Base-by-base conservation (phyloP, 2,888 invertebrate species). In the Steromphala cineraria region DNA sequence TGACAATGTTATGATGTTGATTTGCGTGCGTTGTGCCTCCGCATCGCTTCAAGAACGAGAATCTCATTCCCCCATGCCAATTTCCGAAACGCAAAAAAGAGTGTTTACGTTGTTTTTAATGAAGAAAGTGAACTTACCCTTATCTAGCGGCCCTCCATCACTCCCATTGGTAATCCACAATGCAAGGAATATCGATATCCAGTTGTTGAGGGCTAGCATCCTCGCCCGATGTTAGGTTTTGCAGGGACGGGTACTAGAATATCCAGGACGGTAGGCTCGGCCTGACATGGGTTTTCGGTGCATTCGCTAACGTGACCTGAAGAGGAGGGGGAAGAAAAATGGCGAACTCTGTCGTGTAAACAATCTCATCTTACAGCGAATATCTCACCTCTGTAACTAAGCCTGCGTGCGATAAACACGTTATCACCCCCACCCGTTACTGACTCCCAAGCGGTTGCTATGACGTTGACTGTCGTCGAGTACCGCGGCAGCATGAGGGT, bases 341-440 rank as follows among this genome's bases (percentile, higher is more conserved):
- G 71, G 71, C 71, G 71, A 71, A 31, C 71, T 71, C 71, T 36
- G 19, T n/a, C 40, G 71, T 71, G 71, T 71, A 71, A 71, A 71
- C 71, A 71, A 71, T 13, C 71, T 40, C 71, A 31, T 62, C 62
- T 62, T 28, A 28, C 62, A 28, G 46, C 46, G 46, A 46, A 46
- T 8, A 46, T 46, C 46, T 46, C 46, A 46, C 46, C 46, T 46
- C 46, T 46, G 7, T 46, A 46, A 46, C 46, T 13, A 46, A 5
- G 46, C 8, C 46, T 10, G 46, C 46, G 13, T 46, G 13, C 46
- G 46, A 46, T 46, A 46, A 46, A 46, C 46, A 46, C 46, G 7
- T 46, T 46, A 4, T 46, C 46, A 46, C 46, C 46, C 46, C 46
- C 13, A 46, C 46, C 46, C 46, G 46, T 46, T 46, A 46, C 46